Base-by-base conservation (phyloP, 2,113 vertebrate species). In the Hemibagrus wyckioides region DNA sequence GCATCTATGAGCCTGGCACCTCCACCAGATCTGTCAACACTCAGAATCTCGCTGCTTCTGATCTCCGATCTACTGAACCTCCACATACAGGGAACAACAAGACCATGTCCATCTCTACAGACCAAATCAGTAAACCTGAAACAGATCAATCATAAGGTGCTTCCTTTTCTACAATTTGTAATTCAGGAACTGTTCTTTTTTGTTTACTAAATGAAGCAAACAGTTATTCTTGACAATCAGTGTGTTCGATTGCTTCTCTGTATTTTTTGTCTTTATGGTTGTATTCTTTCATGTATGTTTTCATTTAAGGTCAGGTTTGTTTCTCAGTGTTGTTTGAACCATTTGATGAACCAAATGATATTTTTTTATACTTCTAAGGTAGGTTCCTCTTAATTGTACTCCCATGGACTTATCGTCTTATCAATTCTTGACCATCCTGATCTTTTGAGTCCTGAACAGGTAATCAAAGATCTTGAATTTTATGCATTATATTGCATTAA, bases 141-240 rank as follows among this genome's bases (percentile, higher is more conserved):
- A 88, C 83, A 41, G 63, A 89, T 54, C 13, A 85, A 85, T 83
- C 59, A 54, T 77, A n/a, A 88, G 86, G 86, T 87, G 86, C 81
- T 83, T 83, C 65, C 39, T 69, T 86, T 79, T 86, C 4, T 83
- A 59, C 23, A 52, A 30, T 67, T 44, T 65, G n/a, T 84, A 28
- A 88, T 77, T 41, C 17, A 65, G 39, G 73, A 61, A n/a, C 59
- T 65, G 0, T 63, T 2, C 59, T 65, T 54, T 57, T 61, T 80
- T 59, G 10, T 30, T 50, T 73, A 13, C 25, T 75, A 73, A 10
- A 57, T 44, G 25, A 85, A 36, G 28, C 5, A 59, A n/a, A 57
- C 39, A 36, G 21, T 82, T 57, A 48, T 36, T 87, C 13, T 75
- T 14, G 41, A n/a, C 54, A 76, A 71, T 56, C 61, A 57, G 19